Evolutionary conservation across 1,140 invertebrate species (phyloP).

Genomic region (Heliothis subflexa): DNA sequence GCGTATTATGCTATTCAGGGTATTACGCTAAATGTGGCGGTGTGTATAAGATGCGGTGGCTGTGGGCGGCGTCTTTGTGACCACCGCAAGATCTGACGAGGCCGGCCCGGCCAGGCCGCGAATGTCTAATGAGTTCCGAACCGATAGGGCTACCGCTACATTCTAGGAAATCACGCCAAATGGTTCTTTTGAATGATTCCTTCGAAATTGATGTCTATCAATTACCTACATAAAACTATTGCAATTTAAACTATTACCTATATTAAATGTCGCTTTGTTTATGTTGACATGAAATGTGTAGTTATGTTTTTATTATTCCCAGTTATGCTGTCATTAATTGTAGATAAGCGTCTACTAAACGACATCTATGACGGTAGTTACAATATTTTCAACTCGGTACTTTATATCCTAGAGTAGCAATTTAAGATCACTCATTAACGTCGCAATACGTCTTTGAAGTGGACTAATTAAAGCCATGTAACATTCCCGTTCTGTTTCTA

Average conservation of each 20-base stretch:
- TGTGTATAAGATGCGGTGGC: slow-evolving; percentile 39
- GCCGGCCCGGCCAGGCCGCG: slow-evolving; percentile 49
- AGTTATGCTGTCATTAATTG: background rate
- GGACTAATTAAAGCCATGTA: slow-evolving; percentile 58
- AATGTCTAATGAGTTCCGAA: slow-evolving; percentile 66
- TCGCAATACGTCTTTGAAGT: slow-evolving; percentile 53
- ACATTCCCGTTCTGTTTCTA: slow-evolving; percentile 51
- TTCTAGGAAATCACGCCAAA: slow-evolving; percentile 4
- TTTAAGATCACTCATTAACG: slow-evolving; percentile 50
- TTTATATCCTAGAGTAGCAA: slow-evolving; percentile 13
- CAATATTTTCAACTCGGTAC: background rate
- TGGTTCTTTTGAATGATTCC: no score
- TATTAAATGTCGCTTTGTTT: no score
- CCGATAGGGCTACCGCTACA: slow-evolving; percentile 53
- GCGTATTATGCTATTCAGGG: slow-evolving; percentile 31
- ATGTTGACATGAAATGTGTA: no score
- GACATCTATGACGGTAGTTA: background rate
- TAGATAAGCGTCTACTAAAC: background rate
- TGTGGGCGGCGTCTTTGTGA: slow-evolving; percentile 44
- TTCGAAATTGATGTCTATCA: no score
- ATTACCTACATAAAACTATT: no score
- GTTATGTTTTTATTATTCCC: background rate
- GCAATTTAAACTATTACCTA: no score
- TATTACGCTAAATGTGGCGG: slow-evolving; percentile 40
- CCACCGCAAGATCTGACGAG: slow-evolving; percentile 46